Base-by-base conservation (phyloP, 2,888 invertebrate species). In the Isotomurus palustris region DNA sequence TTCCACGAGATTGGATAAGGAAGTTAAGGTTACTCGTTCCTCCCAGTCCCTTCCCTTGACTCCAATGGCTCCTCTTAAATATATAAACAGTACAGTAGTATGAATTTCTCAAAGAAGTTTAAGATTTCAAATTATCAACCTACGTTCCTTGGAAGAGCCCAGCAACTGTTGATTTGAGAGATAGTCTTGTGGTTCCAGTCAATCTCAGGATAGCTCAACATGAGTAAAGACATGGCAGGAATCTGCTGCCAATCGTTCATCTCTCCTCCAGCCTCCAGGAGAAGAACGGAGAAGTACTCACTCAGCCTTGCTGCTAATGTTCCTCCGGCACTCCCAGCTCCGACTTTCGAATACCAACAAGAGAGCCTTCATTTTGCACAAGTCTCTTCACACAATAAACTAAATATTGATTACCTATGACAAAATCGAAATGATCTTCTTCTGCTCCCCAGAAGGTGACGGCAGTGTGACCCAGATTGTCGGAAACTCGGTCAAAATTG, bases 1-100 rank as follows among this genome's bases (percentile, higher is more conserved):
- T 84, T 19, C 88, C 88, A 72, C 84, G 74, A 12, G 83, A 73
- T 71, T 87, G 83, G 45, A 87, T 76, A 84, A 87, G 84, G 71
- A 86, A 84, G 75, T 89, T 89, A 1, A 89, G 73, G 71, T 85
- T 83, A 63, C 85, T 82, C 1, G 85, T 83, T 2, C 91, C 91
- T 24, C 90, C 90, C 28, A 88, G 74, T 55, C 87, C 80, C 76
- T 83, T 86, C 3, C 88, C 88, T 76, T 82, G 80, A 78, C 85
- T 86, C 74, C 64, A 64, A 36, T 50, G 40, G n/a, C 59, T 56
- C 49, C 50, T 50, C 64, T 61, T 17, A 2, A 17, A 25, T n/a
- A 19, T 25, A 8, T 17, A 17, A 14, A 4, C 6, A 44, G n/a
- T n/a, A n/a, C n/a, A n/a, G n/a, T n/a, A n/a, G n/a, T n/a, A 44